phyloP scores from a whole-genome alignment of 1,140 invertebrate genomes.

The Euglossa dilemma region DNA sequence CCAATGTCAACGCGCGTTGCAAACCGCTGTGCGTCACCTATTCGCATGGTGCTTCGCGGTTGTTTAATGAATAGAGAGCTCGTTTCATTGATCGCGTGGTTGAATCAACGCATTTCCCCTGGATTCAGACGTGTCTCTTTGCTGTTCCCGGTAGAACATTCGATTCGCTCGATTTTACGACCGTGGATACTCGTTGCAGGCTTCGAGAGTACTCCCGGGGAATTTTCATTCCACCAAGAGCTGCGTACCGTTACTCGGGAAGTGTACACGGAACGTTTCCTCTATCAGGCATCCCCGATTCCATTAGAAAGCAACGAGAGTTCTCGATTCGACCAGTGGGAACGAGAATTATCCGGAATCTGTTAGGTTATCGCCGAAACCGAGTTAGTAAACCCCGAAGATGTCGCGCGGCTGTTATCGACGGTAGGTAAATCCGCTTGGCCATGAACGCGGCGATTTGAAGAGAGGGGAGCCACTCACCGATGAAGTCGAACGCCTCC shows the following conservation, averaged over 20 bases:
- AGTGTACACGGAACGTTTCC: background rate
- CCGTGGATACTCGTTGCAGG: background rate
- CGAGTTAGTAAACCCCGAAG: background rate
- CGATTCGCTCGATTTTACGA: background rate
- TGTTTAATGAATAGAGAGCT: background rate
- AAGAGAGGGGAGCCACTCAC: conserved; percentile 83
- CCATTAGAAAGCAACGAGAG: background rate
- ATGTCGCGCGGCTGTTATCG: background rate
- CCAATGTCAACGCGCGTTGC: conserved; percentile 29
- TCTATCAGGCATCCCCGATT: background rate
- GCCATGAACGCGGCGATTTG: background rate
- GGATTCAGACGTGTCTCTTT: no score
- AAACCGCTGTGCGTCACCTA: conserved; percentile 6
- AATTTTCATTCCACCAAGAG: background rate
- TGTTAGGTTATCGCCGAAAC: background rate
- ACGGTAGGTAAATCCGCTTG: background rate
- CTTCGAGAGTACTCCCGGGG: background rate
- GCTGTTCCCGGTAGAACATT: background rate
- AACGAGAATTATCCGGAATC: background rate
- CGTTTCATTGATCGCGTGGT: background rate
- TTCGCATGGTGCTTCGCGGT: conserved; percentile 3
- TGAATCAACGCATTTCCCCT: background rate
- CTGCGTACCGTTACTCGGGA: background rate
- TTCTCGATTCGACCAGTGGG: background rate
- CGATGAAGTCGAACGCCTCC: conserved; percentile 95